phyloP scores from a whole-genome alignment of 1,140 invertebrate species.

The Probaryconus sp. region DNA sequence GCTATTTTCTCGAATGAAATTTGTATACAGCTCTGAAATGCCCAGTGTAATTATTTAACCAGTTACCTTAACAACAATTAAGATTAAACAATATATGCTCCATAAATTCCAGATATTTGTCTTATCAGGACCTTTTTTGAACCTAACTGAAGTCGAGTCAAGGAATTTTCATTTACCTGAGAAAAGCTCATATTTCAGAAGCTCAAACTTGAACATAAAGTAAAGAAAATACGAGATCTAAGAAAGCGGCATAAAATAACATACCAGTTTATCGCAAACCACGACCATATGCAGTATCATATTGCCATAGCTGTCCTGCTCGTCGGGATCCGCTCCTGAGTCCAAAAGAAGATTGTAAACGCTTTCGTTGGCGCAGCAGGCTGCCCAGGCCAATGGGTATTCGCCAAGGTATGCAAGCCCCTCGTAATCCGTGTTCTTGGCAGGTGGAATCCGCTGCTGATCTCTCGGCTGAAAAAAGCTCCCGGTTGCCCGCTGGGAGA shows the following conservation, averaged over 20 bases:
- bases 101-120: too few species aligned
- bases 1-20: too few species aligned
- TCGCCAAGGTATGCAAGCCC: slow-evolving; percentile 97
- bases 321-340: slow-evolving; percentile 93
- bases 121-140: too few species aligned
- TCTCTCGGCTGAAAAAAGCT: slow-evolving; percentile 95
- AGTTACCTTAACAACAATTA: too few species aligned
- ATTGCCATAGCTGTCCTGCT: slow-evolving; percentile 94
- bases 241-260: slow-evolving; percentile 59
- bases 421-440: slow-evolving; percentile 94
- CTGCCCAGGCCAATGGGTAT: slow-evolving; percentile 97
- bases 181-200: too few species aligned
- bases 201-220: too few species aligned
- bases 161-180: too few species aligned
- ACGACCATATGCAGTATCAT: slow-evolving; percentile 99
- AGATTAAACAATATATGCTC: too few species aligned
- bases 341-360: slow-evolving; percentile 98
- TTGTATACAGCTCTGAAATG: too few species aligned
- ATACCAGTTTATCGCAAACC: slow-evolving; percentile 95
- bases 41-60: too few species aligned
- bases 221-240: background rate
- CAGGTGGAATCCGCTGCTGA: slow-evolving; percentile 87
- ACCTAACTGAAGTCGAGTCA: too few species aligned
- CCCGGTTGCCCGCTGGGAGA: slow-evolving; percentile 94
- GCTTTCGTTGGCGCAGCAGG: slow-evolving; percentile 96